These are phyloP conservation scores for Cabera pusaria DNA, from an alignment of 2,888 invertebrate species.

Conservation along the genomic window DNA sequence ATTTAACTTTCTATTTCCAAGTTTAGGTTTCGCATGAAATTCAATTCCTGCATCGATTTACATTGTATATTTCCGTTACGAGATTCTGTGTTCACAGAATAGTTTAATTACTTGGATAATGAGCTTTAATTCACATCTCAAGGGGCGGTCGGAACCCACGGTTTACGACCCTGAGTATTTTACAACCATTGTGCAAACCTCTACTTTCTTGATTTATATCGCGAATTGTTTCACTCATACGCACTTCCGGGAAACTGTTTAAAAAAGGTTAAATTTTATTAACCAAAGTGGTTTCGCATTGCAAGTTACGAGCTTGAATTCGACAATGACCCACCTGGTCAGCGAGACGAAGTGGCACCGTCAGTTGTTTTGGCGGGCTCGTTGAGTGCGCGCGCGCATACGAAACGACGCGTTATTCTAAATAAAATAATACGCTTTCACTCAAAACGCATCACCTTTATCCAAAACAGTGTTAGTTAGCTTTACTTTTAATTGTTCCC, in stretches of 20 bases:
- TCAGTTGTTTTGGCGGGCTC: slow-evolving; percentile 74
- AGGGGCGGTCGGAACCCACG: slow-evolving; percentile 20
- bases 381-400: slow-evolving; percentile 60
- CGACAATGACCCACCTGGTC: slow-evolving; percentile 61
- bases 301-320: slow-evolving; percentile 37
- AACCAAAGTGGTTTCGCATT: slow-evolving; percentile 19
- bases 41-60: slow-evolving; percentile 35
- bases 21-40: slow-evolving; percentile 44
- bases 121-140: slow-evolving; percentile 36
- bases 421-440: slow-evolving; percentile 39
- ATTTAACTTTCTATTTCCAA: slow-evolving; percentile 37
- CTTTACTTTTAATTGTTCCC: slow-evolving; percentile 30
- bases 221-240: slow-evolving; percentile 12
- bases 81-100: slow-evolving; percentile 23
- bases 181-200: slow-evolving; percentile 9
- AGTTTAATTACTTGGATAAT: slow-evolving; percentile 28
- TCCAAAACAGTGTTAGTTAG: slow-evolving; percentile 32
- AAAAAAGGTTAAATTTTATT: slow-evolving; percentile 17
- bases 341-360: slow-evolving; percentile 67
- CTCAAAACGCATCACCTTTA: slow-evolving; percentile 31
- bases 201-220: slow-evolving; percentile 10
- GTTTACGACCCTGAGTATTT: slow-evolving; percentile 18
- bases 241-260: slow-evolving; percentile 13
- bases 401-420: slow-evolving; percentile 29
- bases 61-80: slow-evolving; percentile 13